These are phyloP conservation scores for Mormoops blainvillei DNA, from an alignment of 2,113 vertebrate species.

Conservation along the genomic window DNA sequence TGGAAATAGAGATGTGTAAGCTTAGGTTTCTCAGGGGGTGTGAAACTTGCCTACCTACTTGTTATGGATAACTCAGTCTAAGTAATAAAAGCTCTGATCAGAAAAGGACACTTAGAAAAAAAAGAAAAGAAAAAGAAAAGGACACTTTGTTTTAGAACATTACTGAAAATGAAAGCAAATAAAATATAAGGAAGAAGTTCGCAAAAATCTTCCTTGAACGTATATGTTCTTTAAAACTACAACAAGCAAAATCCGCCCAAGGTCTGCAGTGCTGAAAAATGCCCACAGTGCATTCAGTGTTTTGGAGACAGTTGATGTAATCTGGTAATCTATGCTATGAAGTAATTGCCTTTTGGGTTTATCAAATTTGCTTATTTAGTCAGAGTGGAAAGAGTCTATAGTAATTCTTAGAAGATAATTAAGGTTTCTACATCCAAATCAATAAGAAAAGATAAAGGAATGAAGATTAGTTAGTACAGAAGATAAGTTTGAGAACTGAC, in stretches of 20 bases:
- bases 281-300: not conserved
- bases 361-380: not conserved
- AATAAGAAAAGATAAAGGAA: constrained; percentile 25
- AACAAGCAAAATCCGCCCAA: not conserved
- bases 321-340: not conserved
- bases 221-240: not conserved
- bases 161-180: not conserved
- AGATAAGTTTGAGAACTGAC: not conserved
- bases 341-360: not conserved
- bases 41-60: not conserved
- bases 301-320: not conserved
- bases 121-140: not conserved
- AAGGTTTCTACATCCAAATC: not conserved
- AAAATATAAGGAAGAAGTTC: not conserved
- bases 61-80: not conserved
- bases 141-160: not conserved
- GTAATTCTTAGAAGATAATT: not conserved
- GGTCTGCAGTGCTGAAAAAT: not conserved
- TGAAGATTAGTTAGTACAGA: not conserved
- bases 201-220: not conserved
- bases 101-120: not conserved
- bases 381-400: not conserved
- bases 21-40: not conserved
- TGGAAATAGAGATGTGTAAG: not conserved
- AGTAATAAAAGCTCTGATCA: not conserved